phyloP scores from a whole-genome alignment of 1,140 invertebrate genomes.

The fruit fly (Drosophila melanogaster) region DNA sequence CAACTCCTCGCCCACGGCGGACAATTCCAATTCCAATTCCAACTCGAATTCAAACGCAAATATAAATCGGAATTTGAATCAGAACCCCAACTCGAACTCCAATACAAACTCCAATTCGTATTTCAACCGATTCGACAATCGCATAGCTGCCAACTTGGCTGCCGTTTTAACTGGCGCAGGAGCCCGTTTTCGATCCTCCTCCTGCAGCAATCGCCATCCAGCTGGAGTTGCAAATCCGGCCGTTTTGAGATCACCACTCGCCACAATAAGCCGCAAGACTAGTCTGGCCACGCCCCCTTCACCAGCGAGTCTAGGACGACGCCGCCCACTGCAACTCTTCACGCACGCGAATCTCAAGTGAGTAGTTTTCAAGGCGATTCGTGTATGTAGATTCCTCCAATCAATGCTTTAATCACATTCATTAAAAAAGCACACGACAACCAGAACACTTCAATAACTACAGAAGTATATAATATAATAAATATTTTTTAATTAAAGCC shows the following conservation, averaged over 20 bases:
- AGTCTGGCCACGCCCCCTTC: constrained; percentile 56
- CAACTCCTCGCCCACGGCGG: constrained; percentile 71
- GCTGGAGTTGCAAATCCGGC: neutral
- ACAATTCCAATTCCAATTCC: constrained; percentile 29
- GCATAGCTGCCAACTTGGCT: constrained; percentile 78
- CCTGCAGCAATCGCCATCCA: constrained; percentile 60
- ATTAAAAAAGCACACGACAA: constrained; percentile 40
- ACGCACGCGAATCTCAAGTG: constrained; percentile 77
- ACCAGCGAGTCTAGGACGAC: constrained; percentile 58
- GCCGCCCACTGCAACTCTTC: constrained; percentile 76
- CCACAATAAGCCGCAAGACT: constrained; percentile 27
- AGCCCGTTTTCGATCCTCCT: constrained; percentile 74
- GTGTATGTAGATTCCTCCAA: neutral
- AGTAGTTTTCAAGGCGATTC: constrained; percentile 40
- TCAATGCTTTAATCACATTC: constrained; percentile 59
- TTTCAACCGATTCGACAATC: constrained; percentile 81
- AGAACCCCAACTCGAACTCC: constrained; percentile 5
- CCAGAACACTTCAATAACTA: neutral
- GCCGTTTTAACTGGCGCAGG: constrained; percentile 71
- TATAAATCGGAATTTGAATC: constrained; percentile 30
- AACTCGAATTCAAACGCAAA: constrained; percentile 35
- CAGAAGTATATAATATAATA: too few relatives aligned
- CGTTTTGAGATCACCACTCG: constrained; percentile 24
- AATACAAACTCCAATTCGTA: constrained; percentile 61
- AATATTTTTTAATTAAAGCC: neutral